Evolutionary conservation across 2,113 vertebrate species (phyloP), one percentile per base, ranked within the genome.

Genomic region (Periophthalmodon schlosseri): DNA sequence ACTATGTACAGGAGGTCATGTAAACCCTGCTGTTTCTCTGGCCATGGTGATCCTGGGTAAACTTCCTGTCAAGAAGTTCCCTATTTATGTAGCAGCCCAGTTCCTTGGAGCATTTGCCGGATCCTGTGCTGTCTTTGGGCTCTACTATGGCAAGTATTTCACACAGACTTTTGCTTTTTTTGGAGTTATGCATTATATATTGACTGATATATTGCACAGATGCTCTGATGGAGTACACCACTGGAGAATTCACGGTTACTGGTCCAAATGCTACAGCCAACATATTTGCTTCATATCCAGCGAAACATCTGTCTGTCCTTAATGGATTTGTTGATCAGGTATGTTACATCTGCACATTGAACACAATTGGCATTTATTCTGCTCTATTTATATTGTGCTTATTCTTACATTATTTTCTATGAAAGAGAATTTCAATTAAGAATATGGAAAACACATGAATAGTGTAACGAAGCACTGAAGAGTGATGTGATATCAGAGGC

Each of bases 291-390:
- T 97, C 96, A 0, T 99, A 99, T 61, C 97, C 97, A 68, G 83
- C 92, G 63, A 91, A 94, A 0, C 93, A 96, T 78, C 92, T 99
- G 12, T 96, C 96, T 20, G 70, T 94, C 56, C 5, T 90, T 0
- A 96, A 96, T 52, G 97, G 96, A 70, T 95, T 99, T 89, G 91
- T 93, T 83, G 97, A 99, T 87, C 96, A 99, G 93, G 97, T 99
- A 86, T 91, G 85, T 20, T 52, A 52, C 63, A 6, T 68, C 11
- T 6, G 50, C 2, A n/a, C 7, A n/a, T 2, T 56, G 20, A 56
- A 56, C 20, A 56, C 18, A 21, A 49, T 3, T 49, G 14, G 7
- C 60, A 33, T 63, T 63, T 63, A 15, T 7, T 33, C 7, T 9
- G n/a, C 9, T 56, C 18, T 21, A 21, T 56, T 56, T 56, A n/a